Base-by-base conservation (phyloP, 2,113 vertebrate species). In the Climacteris rufus region DNA sequence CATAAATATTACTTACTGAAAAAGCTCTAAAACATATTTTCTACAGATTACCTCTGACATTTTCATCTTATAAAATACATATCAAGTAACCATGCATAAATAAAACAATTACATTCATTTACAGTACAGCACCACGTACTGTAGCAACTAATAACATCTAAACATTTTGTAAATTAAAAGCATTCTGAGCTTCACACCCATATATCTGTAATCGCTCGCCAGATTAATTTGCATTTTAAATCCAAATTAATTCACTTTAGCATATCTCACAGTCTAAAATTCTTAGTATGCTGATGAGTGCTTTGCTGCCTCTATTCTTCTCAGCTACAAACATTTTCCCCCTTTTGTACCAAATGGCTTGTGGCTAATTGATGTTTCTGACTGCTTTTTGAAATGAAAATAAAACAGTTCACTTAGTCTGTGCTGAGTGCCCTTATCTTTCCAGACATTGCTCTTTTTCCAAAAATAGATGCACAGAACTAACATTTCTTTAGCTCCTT, bases 211-310 rank as follows among this genome's bases (percentile, higher is more conserved):
- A 99, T 99, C 98, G 96, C 98, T 98, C 96, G 93, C 98, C 98
- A 98, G 98, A 98, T 98, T 98, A 98, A 99, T 99, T 99, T 99
- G 99, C 99, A 99, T 99, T 98, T 99, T 99, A 99, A 99, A 99
- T 99, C 99, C 99, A 99, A 99, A 99, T 99, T 99, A 99, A 99
- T 99, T 99, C 99, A 99, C 98, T 99, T 99, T 99, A 98, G 98
- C 98, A 98, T 99, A 99, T 99, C 99, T 99, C 98, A 98, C 98
- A 98, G 97, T 98, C 97, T 97, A 98, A 98, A 98, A 98, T 97
- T 98, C 98, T 99, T 98, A 98, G 99, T 99, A 99, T 99, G 98
- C 98, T 99, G 98, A 99, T 99, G 99, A 99, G 98, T 97, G 98
- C 98, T 98, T 97, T 98, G 94, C 97, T 97, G 97, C 97, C 94